Conservation (phyloP, 2,113 vertebrate genomes). For the Galemys pyrenaicus region DNA sequence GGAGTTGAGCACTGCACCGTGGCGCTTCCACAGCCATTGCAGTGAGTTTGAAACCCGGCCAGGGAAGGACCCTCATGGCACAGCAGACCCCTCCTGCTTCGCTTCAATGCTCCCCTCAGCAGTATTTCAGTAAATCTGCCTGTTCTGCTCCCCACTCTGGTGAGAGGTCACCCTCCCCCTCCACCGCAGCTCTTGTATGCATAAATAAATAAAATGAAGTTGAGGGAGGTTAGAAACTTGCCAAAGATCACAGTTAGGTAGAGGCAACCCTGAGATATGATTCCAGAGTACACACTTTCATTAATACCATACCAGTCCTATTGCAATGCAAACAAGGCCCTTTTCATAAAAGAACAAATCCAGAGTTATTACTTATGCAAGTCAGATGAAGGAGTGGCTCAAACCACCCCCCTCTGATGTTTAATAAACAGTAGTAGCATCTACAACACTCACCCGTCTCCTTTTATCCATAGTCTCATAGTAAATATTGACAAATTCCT, state of each 20-base stretch:
- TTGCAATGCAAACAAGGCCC: background rate
- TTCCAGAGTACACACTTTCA: background rate
- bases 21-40: too few relatives aligned
- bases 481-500: constrained; percentile 97
- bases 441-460: constrained; percentile 87
- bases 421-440: constrained; percentile 12
- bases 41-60: too few relatives aligned
- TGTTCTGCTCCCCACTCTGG: too few relatives aligned
- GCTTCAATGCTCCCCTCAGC: too few relatives aligned
- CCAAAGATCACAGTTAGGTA: background rate
- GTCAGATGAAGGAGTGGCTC: background rate
- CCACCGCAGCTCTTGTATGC: too few relatives aligned
- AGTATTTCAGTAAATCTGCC: too few relatives aligned
- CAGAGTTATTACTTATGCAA: background rate
- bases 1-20: too few relatives aligned
- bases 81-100: too few relatives aligned
- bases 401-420: background rate
- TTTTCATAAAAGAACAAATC: background rate
- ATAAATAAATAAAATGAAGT: constrained; percentile 40
- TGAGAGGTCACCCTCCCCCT: too few relatives aligned
- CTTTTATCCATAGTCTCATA: constrained; percentile 99
- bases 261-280: background rate
- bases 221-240: background rate
- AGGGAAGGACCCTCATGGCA: too few relatives aligned
- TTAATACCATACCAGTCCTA: background rate